phyloP scores from a whole-genome alignment of 2,113 vertebrate species.

The Heterotilapia buettikoferi region DNA sequence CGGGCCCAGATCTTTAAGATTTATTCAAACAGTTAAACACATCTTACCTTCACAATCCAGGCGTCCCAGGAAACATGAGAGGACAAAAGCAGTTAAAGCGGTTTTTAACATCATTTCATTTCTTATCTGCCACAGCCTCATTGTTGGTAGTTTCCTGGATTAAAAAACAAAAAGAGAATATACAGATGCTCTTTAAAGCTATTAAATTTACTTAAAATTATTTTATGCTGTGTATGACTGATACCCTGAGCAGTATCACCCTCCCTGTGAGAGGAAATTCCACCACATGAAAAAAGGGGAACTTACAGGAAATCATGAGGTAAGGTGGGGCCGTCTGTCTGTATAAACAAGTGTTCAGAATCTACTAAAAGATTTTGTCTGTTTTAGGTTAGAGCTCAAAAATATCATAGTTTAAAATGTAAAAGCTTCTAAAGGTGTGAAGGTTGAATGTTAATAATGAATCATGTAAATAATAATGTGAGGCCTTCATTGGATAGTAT shows the following conservation, averaged over 20 bases:
- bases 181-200: neutral
- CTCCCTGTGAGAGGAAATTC: neutral
- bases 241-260: neutral
- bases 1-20: too few relatives aligned
- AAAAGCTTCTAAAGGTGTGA: neutral
- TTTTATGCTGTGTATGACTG: neutral
- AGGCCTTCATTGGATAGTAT: neutral
- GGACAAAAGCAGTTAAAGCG: too few relatives aligned
- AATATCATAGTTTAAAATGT: neutral
- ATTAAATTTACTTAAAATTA: neutral
- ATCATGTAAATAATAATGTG: neutral
- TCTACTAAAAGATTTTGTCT: rapidly evolving
- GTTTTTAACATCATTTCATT: too few relatives aligned
- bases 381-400: neutral
- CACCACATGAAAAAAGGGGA: neutral
- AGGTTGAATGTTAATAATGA: neutral
- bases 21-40: too few relatives aligned
- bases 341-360: neutral
- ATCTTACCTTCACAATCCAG: too few relatives aligned
- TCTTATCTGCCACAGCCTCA: too few relatives aligned
- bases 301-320: rapidly evolving
- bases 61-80: too few relatives aligned
- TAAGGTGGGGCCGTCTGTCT: rapidly evolving
- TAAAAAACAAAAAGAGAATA: too few relatives aligned
- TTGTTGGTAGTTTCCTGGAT: too few relatives aligned